These are phyloP conservation scores for Pseudochirops cupreus DNA, from an alignment of 2,797 vertebrate genomes.

Conservation along the genomic window DNA sequence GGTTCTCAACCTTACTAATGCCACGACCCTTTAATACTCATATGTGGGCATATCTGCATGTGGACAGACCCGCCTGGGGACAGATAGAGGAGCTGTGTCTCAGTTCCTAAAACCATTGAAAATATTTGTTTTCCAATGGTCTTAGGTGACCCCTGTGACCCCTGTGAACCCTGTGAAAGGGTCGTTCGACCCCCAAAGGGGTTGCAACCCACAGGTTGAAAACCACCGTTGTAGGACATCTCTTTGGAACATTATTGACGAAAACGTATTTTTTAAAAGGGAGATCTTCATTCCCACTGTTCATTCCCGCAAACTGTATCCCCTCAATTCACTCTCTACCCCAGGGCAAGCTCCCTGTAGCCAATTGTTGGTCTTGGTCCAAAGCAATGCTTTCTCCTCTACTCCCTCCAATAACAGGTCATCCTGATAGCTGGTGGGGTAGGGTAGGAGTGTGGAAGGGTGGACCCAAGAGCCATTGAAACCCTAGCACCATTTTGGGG, in stretches of 20 bases:
- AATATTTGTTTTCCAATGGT: too few species aligned
- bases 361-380: background rate
- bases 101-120: too few species aligned
- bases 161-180: too few species aligned
- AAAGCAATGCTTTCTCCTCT: background rate
- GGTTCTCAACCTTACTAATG: too few species aligned
- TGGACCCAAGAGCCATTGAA: background rate
- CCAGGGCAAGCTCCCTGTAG: background rate
- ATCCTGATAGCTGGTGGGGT: background rate
- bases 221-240: background rate
- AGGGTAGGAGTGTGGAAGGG: background rate
- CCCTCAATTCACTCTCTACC: background rate
- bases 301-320: background rate
- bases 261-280: background rate
- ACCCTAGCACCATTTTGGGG: background rate
- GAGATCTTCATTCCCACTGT: background rate
- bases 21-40: too few species aligned
- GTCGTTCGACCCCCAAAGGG: too few species aligned
- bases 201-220: too few species aligned
- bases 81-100: too few species aligned
- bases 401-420: background rate
- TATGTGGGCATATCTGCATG: too few species aligned
- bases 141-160: too few species aligned
- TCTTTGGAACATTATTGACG: background rate
- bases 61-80: too few species aligned